These are phyloP conservation scores for Sigmodon hispidus DNA, from an alignment of 2,113 vertebrate genomes.

Conservation along the genomic window DNA sequence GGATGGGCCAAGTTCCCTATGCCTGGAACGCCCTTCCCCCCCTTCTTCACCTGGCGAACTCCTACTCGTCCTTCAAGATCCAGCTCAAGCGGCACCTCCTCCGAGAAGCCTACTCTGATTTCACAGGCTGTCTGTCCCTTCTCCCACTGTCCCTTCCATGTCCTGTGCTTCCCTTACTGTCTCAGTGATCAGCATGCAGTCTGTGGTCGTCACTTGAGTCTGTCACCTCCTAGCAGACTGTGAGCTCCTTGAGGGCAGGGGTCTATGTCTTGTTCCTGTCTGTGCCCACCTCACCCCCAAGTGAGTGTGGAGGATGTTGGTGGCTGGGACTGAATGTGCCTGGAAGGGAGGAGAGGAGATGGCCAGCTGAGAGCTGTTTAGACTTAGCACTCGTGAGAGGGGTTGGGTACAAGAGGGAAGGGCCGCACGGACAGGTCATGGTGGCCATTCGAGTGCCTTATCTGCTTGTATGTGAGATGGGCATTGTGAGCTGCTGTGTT, in stretches of 20 bases:
- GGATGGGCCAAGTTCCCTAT: conserved; percentile 80
- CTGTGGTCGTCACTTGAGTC: neutral
- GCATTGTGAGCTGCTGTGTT: neutral
- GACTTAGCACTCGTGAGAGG: rapidly evolving
- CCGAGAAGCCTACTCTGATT: conserved; percentile 63
- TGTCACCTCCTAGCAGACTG: conserved; percentile 52
- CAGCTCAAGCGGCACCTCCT: conserved; percentile 59
- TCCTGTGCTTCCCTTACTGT: neutral
- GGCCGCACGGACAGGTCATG: rapidly evolving
- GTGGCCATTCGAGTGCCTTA: neutral
- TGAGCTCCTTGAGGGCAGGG: conserved; percentile 75
- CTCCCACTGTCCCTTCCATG: neutral
- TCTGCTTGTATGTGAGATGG: rapidly evolving
- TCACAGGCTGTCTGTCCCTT: neutral
- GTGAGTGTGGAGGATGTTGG: neutral
- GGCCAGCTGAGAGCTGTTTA: rapidly evolving
- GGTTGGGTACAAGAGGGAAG: rapidly evolving
- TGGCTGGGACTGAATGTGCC: neutral
- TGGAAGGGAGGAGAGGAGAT: neutral
- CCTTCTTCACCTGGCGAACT: conserved; percentile 83
- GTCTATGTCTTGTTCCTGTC: neutral
- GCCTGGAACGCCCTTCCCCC: conserved; percentile 82
- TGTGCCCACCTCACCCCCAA: neutral
- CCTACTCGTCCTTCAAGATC: conserved; percentile 80
- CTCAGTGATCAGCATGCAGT: neutral